A percentile compares a stretch with the other conserved stretches of the same genome.
Evolutionary conservation across 2,113 vertebrate species (phyloP).

Genomic region (Stomatorhinus ivindoensis): DNA sequence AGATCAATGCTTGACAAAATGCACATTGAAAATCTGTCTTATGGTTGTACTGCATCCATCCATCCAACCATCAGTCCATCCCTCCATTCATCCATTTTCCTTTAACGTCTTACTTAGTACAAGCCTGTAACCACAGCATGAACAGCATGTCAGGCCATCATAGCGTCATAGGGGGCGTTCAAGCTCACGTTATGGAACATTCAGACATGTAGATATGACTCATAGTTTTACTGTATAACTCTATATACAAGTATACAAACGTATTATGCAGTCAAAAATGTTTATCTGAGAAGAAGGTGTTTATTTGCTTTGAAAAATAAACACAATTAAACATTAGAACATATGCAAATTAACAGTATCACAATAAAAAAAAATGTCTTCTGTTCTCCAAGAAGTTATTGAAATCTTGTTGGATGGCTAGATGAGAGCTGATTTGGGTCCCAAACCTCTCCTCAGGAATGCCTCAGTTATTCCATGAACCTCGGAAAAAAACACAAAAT

Average conservation of each 20-base stretch:
- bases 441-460: neutral
- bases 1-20: neutral
- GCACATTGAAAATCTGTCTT: neutral
- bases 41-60: neutral
- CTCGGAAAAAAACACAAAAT: too few relatives aligned
- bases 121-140: neutral
- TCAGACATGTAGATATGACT: neutral
- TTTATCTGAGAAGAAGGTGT: neutral
- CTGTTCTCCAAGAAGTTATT: neutral
- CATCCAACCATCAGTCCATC: neutral
- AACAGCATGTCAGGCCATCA: neutral
- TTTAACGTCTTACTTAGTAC: neutral
- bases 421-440: neutral
- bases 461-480: neutral
- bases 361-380: neutral
- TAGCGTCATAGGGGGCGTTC: neutral
- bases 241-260: neutral
- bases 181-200: neutral
- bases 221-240: neutral
- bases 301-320: neutral
- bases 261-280: neutral
- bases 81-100: neutral
- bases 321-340: neutral
- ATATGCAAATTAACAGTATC: neutral
- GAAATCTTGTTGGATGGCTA: neutral